phyloP scores from a whole-genome alignment of 2,888 invertebrate species.

The Apamea sordens region DNA sequence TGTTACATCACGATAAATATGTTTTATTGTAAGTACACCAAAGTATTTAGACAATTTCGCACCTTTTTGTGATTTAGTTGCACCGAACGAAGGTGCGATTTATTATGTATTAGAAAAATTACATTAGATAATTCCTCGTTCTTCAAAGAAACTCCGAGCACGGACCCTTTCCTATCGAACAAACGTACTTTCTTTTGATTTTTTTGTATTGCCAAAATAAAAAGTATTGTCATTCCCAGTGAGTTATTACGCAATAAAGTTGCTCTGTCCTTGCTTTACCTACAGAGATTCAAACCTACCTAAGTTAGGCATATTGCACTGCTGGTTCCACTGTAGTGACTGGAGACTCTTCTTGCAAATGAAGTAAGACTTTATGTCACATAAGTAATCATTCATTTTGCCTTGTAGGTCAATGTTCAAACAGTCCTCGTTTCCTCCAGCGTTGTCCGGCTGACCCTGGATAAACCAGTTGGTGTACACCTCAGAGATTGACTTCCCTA shows the following conservation, averaged over 20 bases:
- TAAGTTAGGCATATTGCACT: conserved; percentile 78
- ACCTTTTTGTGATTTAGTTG: too few species aligned
- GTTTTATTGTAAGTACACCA: neutral
- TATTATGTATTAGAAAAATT: neutral
- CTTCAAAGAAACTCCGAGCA: neutral
- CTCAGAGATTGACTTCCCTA: conserved; percentile 32
- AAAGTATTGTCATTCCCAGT: neutral
- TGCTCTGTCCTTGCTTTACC: neutral
- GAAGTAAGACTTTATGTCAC: conserved; percentile 74
- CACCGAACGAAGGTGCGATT: too few species aligned
- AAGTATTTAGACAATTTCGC: too few species aligned
- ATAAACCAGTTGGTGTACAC: conserved; percentile 35
- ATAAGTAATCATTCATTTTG: conserved; percentile 75
- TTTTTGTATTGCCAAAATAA: neutral
- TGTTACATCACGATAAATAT: too few species aligned
- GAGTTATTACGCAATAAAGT: neutral
- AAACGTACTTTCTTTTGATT: neutral
- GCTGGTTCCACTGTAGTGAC: conserved; percentile 77
- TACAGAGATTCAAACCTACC: conserved; percentile 66
- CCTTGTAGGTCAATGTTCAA: conserved; percentile 67
- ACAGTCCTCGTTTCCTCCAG: conserved; percentile 75
- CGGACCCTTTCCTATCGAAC: neutral
- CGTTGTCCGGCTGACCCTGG: conserved; percentile 66
- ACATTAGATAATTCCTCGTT: neutral
- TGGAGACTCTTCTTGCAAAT: conserved; percentile 80